Evolutionary conservation across 2,888 invertebrate genomes (phyloP).

Genomic region (Coelinius sp.): DNA sequence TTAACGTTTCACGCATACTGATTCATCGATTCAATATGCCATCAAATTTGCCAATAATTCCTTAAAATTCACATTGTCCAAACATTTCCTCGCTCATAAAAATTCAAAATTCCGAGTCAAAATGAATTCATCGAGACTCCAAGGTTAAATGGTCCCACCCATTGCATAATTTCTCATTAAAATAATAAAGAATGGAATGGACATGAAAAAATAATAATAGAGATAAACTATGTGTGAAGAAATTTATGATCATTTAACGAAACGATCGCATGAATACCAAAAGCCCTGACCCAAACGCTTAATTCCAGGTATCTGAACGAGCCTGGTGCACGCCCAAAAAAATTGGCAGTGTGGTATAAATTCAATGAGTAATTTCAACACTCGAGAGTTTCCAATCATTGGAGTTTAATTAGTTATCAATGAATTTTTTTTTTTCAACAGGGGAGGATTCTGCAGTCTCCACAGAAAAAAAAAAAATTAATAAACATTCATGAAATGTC

Average conservation of each 20-base stretch:
- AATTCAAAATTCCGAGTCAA: neutral
- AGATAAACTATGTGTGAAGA: neutral
- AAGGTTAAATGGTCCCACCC: too few relatives aligned
- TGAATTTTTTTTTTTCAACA: too few relatives aligned
- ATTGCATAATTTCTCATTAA: neutral
- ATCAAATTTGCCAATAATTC: too few relatives aligned
- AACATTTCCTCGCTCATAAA: neutral
- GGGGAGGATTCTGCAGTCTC: too few relatives aligned
- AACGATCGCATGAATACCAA: neutral
- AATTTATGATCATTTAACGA: neutral
- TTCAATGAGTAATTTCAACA: neutral
- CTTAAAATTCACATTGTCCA: neutral
- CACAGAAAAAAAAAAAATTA: too few relatives aligned
- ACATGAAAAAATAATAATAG: neutral
- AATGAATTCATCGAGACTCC: too few relatives aligned
- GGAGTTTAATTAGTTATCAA: neutral
- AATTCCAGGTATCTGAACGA: neutral
- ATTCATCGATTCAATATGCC: neutral
- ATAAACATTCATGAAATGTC: too few relatives aligned
- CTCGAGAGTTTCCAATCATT: neutral
- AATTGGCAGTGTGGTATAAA: neutral
- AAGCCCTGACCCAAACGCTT: neutral
- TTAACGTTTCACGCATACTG: neutral
- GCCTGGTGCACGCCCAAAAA: neutral
- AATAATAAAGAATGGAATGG: neutral